A percentile compares a stretch with the other conserved stretches of the same genome.
Evolutionary conservation across 2,888 invertebrate genomes (phyloP).

Genomic region (Melanchra persicariae): DNA sequence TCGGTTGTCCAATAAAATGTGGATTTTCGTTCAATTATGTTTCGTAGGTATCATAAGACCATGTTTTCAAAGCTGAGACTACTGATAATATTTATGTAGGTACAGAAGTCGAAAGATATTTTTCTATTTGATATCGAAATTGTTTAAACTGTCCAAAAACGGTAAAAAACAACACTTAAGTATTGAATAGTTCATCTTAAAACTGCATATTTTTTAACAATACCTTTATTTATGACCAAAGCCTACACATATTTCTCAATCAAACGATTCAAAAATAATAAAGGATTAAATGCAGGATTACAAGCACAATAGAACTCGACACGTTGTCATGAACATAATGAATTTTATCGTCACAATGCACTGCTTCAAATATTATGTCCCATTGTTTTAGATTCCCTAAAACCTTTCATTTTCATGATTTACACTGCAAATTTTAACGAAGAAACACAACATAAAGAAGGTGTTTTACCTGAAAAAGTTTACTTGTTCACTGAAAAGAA

Average conservation of each 20-base stretch:
- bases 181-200: too few relatives aligned
- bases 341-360: background rate
- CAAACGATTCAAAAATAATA: background rate
- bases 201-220: background rate
- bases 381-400: constrained; percentile 18
- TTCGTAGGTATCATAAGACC: too few relatives aligned
- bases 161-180: too few relatives aligned
- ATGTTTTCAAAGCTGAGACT: background rate
- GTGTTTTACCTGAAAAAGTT: background rate
- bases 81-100: too few relatives aligned
- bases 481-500: background rate
- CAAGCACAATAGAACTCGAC: constrained; percentile 3
- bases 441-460: constrained; percentile 1
- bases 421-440: constrained; percentile 20
- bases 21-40: constrained; percentile 1
- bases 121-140: too few relatives aligned
- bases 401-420: constrained; percentile 23
- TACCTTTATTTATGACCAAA: background rate
- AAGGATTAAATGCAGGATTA: background rate
- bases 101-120: too few relatives aligned
- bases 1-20: background rate
- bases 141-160: background rate
- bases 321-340: constrained; percentile 2
- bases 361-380: constrained; percentile 5
- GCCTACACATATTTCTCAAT: background rate